Evolutionary conservation across 2,113 vertebrate genomes (phyloP), one percentile per base, ranked within the genome.

Genomic region (Setophaga coronata): DNA sequence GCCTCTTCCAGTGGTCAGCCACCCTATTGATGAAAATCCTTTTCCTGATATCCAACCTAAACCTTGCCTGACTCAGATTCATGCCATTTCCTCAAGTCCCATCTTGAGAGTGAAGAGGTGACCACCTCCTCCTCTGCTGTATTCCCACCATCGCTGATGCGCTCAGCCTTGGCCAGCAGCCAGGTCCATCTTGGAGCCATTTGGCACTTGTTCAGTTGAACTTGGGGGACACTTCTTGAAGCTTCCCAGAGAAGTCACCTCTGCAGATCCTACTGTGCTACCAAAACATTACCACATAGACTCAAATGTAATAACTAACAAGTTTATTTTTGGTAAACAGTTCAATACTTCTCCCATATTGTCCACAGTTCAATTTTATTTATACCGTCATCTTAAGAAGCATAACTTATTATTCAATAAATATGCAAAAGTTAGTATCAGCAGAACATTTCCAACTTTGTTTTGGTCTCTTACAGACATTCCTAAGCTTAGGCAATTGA

Each of bases 71-170:
- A 17, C 12, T 60, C 28, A 60, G 7, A 9, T 45, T 60, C 13
- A 6, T 53, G n/a, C 47, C 1, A 2, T 60, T 82, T 74, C 38
- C 24, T 60, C n/a, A 7, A 45, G 16, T 58, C 16, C 4, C 12
- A 3, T 74, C 38, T 38, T 24, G 10, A 60, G 23, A n/a, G 6
- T 51, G 33, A 58, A 33, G 67, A 81, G 26, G 18, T 53, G 31
- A 16, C 13, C 16, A 18, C 24, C 19, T 47, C 29, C 12, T 45
- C 6, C 14, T 67, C n/a, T 29, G 13, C 24, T 53, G 15, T 53
- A 60, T 53, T 34, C 38, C 17, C 19, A 34, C 38, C 19, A 6
- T 14, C 0, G 0, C 38, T 53, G 69, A 31, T 45, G 38, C 1
- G 2, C 53, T 89, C 14, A 53, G 9, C 19, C 33, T 60, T 66